These are phyloP conservation scores for Anolis carolinensis DNA, from an alignment of 2,113 vertebrate genomes.

Conservation along the genomic window DNA sequence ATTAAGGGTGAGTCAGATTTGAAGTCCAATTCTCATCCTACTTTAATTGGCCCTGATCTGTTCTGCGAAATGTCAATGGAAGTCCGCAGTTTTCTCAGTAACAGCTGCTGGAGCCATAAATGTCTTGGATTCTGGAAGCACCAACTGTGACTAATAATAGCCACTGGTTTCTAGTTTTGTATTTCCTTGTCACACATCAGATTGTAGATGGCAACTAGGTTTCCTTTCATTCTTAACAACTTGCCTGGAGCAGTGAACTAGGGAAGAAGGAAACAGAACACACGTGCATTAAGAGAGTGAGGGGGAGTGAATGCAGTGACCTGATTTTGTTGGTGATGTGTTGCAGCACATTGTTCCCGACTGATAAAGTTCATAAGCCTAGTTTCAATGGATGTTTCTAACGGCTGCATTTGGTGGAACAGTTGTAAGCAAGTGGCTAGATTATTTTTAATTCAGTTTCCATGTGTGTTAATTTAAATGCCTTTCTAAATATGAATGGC, in stretches of 20 bases:
- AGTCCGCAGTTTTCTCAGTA: background rate
- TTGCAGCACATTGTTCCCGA: slow-evolving; percentile 46
- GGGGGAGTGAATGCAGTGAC: slow-evolving; percentile 50
- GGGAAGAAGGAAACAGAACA: slow-evolving; percentile 13
- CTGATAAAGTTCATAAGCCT: slow-evolving; percentile 32
- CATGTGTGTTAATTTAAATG: background rate
- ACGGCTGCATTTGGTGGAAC: slow-evolving; percentile 34
- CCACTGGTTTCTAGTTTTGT: slow-evolving; percentile 18
- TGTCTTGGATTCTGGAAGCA: background rate
- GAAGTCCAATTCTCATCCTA: background rate
- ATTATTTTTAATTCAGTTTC: background rate
- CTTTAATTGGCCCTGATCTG: background rate
- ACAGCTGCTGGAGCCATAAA: background rate
- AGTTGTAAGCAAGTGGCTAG: background rate
- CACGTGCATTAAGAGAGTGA: background rate
- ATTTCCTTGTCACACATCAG: background rate
- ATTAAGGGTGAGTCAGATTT: background rate
- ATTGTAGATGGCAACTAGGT: slow-evolving; percentile 23
- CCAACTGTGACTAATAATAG: background rate
- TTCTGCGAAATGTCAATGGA: background rate
- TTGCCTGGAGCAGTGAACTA: slow-evolving; percentile 42
- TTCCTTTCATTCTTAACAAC: slow-evolving; percentile 32
- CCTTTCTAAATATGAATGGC: slow-evolving; percentile 1
- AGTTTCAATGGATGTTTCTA: slow-evolving; percentile 39
- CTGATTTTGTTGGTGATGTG: slow-evolving; percentile 66